These are phyloP conservation scores for Dicrurus megarhynchus DNA, from an alignment of 2,113 vertebrate genomes.

Conservation along the genomic window DNA sequence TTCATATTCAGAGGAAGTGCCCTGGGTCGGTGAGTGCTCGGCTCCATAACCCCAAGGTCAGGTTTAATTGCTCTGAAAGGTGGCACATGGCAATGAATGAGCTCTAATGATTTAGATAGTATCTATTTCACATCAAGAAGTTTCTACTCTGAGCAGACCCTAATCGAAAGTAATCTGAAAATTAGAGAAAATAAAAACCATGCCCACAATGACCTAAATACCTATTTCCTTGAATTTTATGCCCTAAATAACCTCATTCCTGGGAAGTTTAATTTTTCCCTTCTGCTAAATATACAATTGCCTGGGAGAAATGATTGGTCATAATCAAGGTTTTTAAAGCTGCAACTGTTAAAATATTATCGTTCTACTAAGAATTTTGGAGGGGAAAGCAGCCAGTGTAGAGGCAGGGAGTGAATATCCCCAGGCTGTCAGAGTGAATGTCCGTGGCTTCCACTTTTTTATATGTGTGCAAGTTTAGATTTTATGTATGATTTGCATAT, in stretches of 20 bases:
- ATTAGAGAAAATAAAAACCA: constrained; percentile 86
- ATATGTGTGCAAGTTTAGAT: neutral
- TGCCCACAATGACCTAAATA: constrained; percentile 77
- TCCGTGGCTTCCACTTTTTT: neutral
- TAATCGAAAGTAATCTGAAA: constrained; percentile 87
- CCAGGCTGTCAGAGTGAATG: neutral
- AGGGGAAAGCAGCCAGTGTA: neutral
- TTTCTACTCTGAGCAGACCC: constrained; percentile 75
- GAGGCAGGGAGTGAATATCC: neutral
- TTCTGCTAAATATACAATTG: constrained; percentile 66
- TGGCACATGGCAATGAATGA: constrained; percentile 87
- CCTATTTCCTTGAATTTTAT: constrained; percentile 78
- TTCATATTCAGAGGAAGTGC: constrained; percentile 88
- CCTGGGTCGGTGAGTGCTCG: constrained; percentile 84
- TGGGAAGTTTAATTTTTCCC: constrained; percentile 70
- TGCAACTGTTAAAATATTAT: constrained; percentile 67
- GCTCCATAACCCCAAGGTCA: constrained; percentile 84
- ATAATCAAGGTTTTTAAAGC: constrained; percentile 52
- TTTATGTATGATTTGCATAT: neutral
- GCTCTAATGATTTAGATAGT: constrained; percentile 96
- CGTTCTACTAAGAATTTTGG: constrained; percentile 23
- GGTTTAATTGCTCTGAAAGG: constrained; percentile 86
- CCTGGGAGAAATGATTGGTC: constrained; percentile 61
- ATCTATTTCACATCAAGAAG: constrained; percentile 93
- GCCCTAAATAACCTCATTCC: constrained; percentile 73